phyloP scores from a whole-genome alignment of 2,113 vertebrate genomes.

The Hypomesus transpacificus region DNA sequence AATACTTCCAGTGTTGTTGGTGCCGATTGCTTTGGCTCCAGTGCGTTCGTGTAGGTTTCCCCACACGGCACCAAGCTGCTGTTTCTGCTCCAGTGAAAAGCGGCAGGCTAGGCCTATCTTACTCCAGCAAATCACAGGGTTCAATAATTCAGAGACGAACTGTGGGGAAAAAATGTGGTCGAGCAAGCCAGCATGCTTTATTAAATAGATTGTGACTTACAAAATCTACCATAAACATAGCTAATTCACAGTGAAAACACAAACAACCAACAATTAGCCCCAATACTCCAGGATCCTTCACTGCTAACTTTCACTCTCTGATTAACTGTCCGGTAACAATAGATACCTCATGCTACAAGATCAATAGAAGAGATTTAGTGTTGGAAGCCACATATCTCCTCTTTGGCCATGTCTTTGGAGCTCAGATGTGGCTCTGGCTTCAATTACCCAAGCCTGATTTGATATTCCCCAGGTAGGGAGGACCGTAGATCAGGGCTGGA shows the following conservation, averaged over 20 bases:
- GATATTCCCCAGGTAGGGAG: conserved; percentile 62
- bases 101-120: too few species aligned
- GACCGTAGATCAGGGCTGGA: conserved; percentile 53
- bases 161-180: too few species aligned
- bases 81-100: too few species aligned
- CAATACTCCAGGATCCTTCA: not conserved
- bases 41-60: too few species aligned
- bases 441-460: conserved; percentile 69
- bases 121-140: too few species aligned
- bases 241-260: conserved; percentile 8
- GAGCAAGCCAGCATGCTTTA: too few species aligned
- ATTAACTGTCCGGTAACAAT: conserved; percentile 69
- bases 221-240: not conserved
- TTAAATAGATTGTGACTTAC: too few species aligned
- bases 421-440: conserved; percentile 66
- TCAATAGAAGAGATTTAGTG: conserved; percentile 57
- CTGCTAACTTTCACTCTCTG: not conserved
- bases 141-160: too few species aligned
- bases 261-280: not conserved
- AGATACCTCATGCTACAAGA: conserved; percentile 68
- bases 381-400: conserved; percentile 61
- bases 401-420: conserved; percentile 64
- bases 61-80: too few species aligned
- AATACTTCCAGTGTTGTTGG: conserved; percentile 8
- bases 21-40: not conserved